Evolutionary conservation across 2,888 invertebrate genomes (phyloP).

Genomic region (Bruchidius siliquastri): DNA sequence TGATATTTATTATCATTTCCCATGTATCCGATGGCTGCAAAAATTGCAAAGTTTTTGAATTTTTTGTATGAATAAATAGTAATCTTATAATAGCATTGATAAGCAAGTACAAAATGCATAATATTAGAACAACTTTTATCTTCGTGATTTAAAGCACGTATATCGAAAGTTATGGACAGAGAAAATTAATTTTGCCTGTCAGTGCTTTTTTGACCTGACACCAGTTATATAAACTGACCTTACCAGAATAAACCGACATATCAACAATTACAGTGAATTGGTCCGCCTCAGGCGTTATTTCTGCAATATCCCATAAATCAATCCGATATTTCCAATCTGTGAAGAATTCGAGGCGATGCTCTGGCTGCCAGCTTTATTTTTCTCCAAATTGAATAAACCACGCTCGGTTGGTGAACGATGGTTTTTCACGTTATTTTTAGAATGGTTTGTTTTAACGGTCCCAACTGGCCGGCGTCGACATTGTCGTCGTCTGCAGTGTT

Average conservation of each 20-base stretch:
- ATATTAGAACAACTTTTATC: too few species aligned
- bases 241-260: neutral
- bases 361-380: neutral
- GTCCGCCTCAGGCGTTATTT: neutral
- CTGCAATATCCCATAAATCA: neutral
- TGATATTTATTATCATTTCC: too few species aligned
- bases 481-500: neutral
- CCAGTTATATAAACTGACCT: too few species aligned
- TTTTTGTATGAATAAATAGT: too few species aligned
- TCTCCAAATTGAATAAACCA: neutral
- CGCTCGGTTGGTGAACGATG: neutral
- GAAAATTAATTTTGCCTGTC: too few species aligned
- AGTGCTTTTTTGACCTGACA: too few species aligned
- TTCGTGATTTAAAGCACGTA: too few species aligned
- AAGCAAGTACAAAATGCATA: too few species aligned
- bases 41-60: too few species aligned
- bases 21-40: too few species aligned
- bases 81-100: too few species aligned
- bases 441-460: neutral
- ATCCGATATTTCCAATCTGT: neutral
- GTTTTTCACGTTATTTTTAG: neutral
- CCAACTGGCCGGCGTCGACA: neutral
- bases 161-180: too few species aligned
- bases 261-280: neutral
- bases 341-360: neutral